These are phyloP conservation scores for Apostichopus californicus DNA, from an alignment of 35 echinoderm and acorn worm species.

Conservation along the genomic window DNA sequence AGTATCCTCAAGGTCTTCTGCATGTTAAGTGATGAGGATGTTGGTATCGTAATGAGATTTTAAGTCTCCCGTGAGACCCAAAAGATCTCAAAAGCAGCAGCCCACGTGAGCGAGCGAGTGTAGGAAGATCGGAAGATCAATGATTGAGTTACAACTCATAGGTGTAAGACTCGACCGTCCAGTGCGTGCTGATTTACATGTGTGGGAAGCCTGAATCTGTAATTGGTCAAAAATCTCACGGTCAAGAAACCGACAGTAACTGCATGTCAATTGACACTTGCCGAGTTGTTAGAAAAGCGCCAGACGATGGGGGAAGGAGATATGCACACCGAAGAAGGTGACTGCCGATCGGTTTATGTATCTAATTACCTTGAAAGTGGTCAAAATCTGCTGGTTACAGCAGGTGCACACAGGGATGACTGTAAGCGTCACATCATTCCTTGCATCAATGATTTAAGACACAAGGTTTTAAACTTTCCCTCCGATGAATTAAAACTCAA, in stretches of 20 bases:
- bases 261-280: background rate
- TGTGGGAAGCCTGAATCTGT: background rate
- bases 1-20: background rate
- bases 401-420: background rate
- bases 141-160: background rate
- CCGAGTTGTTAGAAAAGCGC: background rate
- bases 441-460: no score
- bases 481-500: no score
- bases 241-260: background rate
- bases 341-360: background rate
- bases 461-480: no score
- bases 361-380: background rate
- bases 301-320: background rate
- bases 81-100: background rate
- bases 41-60: slow-evolving; percentile 4
- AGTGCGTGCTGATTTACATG: background rate
- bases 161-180: background rate
- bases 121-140: background rate
- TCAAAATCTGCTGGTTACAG: background rate
- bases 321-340: background rate
- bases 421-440: no score
- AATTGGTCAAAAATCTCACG: background rate
- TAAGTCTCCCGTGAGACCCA: background rate
- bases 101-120: background rate
- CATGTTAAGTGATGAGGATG: background rate